Evolutionary conservation across 2,888 invertebrate species (phyloP).

Genomic region (Ophion ventricosus): DNA sequence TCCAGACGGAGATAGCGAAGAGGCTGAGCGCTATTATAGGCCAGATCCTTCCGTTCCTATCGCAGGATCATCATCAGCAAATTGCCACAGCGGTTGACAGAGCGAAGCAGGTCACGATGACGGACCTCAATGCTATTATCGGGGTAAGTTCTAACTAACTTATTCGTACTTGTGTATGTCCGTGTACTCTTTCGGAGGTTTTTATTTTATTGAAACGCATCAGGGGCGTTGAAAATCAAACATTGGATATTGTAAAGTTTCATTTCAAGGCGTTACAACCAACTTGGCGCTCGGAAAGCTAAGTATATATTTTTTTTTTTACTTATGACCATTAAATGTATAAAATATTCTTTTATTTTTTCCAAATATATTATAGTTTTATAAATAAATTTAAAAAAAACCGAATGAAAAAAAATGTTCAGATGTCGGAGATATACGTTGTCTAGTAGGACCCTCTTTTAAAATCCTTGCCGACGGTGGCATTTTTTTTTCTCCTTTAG

Average conservation of each 20-base stretch:
- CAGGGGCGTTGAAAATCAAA: background rate
- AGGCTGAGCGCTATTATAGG: constrained; percentile 96
- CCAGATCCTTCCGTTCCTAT: constrained; percentile 96
- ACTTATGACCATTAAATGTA: too few relatives aligned
- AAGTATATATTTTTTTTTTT: too few relatives aligned
- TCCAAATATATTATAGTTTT: too few relatives aligned
- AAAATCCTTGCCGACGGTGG: too few relatives aligned
- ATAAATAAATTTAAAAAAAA: too few relatives aligned
- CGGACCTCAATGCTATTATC: constrained; percentile 96
- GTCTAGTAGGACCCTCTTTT: too few relatives aligned
- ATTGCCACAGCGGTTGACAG: constrained; percentile 96
- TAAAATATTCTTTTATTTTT: too few relatives aligned
- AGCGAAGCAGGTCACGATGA: constrained; percentile 98
- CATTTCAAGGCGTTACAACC: too few relatives aligned
- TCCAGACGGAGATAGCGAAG: constrained; percentile 98
- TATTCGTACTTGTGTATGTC: background rate
- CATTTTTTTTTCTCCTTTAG: too few relatives aligned
- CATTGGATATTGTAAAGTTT: background rate
- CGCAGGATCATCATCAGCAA: constrained; percentile 96
- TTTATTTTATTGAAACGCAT: background rate
- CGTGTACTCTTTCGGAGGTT: background rate
- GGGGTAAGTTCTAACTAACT: constrained; percentile 88
- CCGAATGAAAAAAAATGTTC: too few relatives aligned
- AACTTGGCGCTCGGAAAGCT: too few relatives aligned
- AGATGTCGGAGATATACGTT: too few relatives aligned